phyloP scores from a whole-genome alignment of 1,140 invertebrate genomes.

The Neomicropteryx cornuta region DNA sequence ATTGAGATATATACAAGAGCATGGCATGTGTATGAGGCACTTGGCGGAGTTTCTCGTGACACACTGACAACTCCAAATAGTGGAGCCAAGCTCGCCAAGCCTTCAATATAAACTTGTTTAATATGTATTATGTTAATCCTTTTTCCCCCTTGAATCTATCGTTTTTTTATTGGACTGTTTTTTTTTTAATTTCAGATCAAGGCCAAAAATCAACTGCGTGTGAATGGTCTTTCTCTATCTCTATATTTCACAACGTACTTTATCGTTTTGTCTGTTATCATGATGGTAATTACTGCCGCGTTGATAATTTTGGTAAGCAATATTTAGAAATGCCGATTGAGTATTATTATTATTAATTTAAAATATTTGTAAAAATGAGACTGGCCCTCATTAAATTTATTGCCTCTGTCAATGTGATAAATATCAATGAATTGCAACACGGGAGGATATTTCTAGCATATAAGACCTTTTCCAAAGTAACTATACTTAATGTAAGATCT shows the following conservation, averaged over 20 bases:
- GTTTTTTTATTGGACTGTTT: too few species aligned
- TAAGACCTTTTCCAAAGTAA: too few species aligned
- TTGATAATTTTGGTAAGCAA: constrained; percentile 55
- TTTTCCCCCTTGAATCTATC: not conserved
- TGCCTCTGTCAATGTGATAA: too few species aligned
- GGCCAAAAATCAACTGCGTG: constrained; percentile 69
- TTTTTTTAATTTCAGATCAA: constrained; percentile 60
- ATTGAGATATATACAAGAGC: too few species aligned
- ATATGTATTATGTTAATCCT: constrained; percentile 6
- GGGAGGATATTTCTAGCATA: too few species aligned
- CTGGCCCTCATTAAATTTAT: too few species aligned
- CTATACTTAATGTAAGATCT: too few species aligned
- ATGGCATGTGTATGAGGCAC: too few species aligned
- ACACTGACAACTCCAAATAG: too few species aligned
- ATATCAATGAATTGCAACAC: too few species aligned
- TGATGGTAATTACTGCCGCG: constrained; percentile 53
- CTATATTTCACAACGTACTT: constrained; percentile 74
- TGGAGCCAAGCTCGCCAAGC: not conserved
- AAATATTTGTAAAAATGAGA: not conserved
- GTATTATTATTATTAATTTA: not conserved
- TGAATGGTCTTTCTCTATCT: constrained; percentile 66
- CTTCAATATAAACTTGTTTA: not conserved
- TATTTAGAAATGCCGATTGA: not conserved
- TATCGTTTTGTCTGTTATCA: constrained; percentile 55
- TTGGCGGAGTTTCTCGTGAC: too few species aligned